Base-by-base conservation (phyloP, 1,140 invertebrate genomes). In the Sweltsa coloradensis region DNA sequence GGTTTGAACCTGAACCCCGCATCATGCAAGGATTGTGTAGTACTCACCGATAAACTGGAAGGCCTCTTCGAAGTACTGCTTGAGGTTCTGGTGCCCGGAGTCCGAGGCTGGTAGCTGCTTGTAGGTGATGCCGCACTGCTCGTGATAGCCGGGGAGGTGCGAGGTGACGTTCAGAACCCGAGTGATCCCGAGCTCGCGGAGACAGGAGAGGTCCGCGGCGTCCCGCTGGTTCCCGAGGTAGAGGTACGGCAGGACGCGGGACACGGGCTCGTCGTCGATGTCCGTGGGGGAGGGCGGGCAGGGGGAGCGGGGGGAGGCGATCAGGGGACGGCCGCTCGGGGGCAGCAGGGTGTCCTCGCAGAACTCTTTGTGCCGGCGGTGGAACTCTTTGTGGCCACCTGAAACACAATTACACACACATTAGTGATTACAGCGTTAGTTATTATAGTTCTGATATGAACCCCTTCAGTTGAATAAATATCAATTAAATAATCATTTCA, bases 61-160 rank as follows among this genome's bases (percentile, higher is more conserved):
- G 46, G 89, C 85, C 62, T 90, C 85, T 59, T 90, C 83, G 67
- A 92, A 93, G 72, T 90, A 92, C 70, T 91, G 88, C 57, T 85
- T 85, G 13, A 92, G 78, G 66, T 93, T 92, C 61, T 92, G 88
- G 57, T 89, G 83, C 9, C 83, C 80, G 34, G 81, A 87, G 69
- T 93, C 89, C 21, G 78, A 75, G 34, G 86, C 88, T 18, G 86
- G 85, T 55, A 92, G 78, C 60, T 86, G 77, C 62, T 85, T 83
- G 64, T 88, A 88, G 34, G 75, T 76, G 56, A 90, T 79, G 19
- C 81, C 83, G 53, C 73, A 68, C 52, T 73, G 68, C 64, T 81
- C 74, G 65, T 78, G 78, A 60, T 79, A 77, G 23, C 74, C 77
- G 26, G 84, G 82, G 54, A 83, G 61, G 59, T 88, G 81, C 55